These are phyloP conservation scores for Xestia c-nigrum DNA, from an alignment of 2,888 invertebrate species.

Conservation along the genomic window DNA sequence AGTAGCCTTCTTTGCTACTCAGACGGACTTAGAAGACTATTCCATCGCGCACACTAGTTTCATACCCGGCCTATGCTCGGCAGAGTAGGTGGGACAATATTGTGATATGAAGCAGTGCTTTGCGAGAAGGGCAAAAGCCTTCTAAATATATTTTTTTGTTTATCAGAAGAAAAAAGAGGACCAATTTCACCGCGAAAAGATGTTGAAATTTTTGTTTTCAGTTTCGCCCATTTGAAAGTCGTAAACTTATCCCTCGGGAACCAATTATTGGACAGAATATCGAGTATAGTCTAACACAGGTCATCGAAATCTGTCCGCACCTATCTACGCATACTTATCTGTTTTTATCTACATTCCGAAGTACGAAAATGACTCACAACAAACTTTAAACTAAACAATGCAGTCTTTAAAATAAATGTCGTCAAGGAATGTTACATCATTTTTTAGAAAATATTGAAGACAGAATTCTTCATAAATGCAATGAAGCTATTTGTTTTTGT, in stretches of 20 bases:
- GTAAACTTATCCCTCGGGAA: neutral
- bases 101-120: neutral
- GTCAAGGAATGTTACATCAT: slow-evolving; percentile 19
- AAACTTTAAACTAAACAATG: neutral
- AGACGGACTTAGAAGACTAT: neutral
- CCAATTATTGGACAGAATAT: neutral
- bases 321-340: neutral
- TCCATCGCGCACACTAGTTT: neutral
- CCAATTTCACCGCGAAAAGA: neutral
- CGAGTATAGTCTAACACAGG: neutral
- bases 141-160: neutral
- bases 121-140: neutral
- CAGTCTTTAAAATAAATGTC: neutral
- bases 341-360: slow-evolving; percentile 4
- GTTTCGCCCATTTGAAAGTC: neutral
- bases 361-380: slow-evolving; percentile 13
- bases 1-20: neutral
- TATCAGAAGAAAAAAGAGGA: no score
- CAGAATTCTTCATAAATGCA: slow-evolving; percentile 20
- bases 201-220: neutral
- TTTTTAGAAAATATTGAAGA: slow-evolving; percentile 2
- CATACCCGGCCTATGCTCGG: neutral
- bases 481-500: neutral
- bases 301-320: neutral
- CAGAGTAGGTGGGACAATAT: neutral